phyloP scores from a whole-genome alignment of 2,113 vertebrate species.

The Rhineura floridana region DNA sequence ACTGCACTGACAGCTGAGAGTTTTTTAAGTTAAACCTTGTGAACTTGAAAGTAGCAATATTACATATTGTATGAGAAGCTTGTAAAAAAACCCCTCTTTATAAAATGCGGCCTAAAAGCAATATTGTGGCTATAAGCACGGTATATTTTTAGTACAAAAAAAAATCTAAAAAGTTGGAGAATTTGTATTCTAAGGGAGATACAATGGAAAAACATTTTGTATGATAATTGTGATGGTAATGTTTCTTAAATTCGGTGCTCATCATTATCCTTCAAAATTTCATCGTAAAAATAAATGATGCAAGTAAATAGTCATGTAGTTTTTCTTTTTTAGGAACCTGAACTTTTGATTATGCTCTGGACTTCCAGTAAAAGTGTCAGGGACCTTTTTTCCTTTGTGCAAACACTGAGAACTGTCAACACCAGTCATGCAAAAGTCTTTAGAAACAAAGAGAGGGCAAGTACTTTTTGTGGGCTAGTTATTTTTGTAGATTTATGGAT shows the following conservation, averaged over 20 bases:
- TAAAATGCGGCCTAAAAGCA: slow-evolving; percentile 59
- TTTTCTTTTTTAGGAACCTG: not conserved
- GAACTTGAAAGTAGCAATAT: slow-evolving; percentile 62
- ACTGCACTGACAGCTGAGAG: slow-evolving; percentile 38
- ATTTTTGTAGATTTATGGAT: not conserved
- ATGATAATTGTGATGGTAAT: slow-evolving; percentile 31
- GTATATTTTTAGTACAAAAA: slow-evolving; percentile 56
- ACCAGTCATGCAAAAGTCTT: not conserved
- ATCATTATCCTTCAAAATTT: not conserved
- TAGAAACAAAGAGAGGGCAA: too few relatives aligned
- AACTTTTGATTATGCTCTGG: not conserved
- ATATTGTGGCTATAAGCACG: slow-evolving; percentile 39
- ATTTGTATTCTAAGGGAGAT: slow-evolving; percentile 56
- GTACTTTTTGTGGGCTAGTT: too few relatives aligned
- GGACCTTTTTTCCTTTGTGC: not conserved
- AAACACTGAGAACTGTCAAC: not conserved
- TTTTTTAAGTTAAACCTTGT: slow-evolving; percentile 60
- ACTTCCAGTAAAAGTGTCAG: not conserved
- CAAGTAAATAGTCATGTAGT: not conserved
- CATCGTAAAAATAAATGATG: slow-evolving; percentile 7
- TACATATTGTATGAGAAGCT: slow-evolving; percentile 72
- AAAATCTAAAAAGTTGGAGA: slow-evolving; percentile 53
- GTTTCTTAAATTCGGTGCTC: slow-evolving; percentile 31
- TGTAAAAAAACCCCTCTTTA: slow-evolving; percentile 58
- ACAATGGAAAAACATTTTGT: slow-evolving; percentile 50